Evolutionary conservation across 2,113 vertebrate species (phyloP), one percentile per base, ranked within the genome.

Genomic region (Scomber scombrus): DNA sequence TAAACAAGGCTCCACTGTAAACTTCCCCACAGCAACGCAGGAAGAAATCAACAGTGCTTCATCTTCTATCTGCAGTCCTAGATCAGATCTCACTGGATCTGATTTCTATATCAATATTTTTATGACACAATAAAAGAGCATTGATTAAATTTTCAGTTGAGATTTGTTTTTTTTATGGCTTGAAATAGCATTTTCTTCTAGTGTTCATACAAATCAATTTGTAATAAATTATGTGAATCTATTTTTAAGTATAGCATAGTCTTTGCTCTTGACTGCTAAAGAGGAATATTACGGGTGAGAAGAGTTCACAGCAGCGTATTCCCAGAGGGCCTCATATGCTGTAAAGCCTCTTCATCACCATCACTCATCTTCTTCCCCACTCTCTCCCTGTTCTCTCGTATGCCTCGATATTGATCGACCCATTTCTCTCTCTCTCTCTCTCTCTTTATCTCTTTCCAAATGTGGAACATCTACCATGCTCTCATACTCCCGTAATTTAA

Each of bases 271-370:
- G 49, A 46, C n/a, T 45, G 11, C 76, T n/a, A 21, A 8, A 51
- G 62, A 55, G 50, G n/a, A 72, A 51, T 51, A 66, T 11, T 52
- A 29, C 26, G 21, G 23, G 54, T 65, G 34, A 77, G 57, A 54
- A 19, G 10, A 65, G 23, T 26, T 26, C 23, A 26, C 23, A 26
- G 23, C 23, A 26, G 23, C 23, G 23, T 26, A 19, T 15, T 34
- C 60, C 60, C 67, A 45, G 21, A 71, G 49, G 74, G 71, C 5
- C 64, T 66, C 14, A 2, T 15, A 61, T 3, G 3, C 55, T 45
- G 58, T 55, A 40, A 54, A 75, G 50, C 45, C 6, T 65, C 85
- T 45, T 73, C 57, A 65, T 74, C 84, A 65, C 71, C 84, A 90
- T 75, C 50, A 16, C 57, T 77, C 66, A 16, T 49, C 19, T 69